Conservation (phyloP, 2,888 invertebrate species). For the Brachyptera risi region DNA sequence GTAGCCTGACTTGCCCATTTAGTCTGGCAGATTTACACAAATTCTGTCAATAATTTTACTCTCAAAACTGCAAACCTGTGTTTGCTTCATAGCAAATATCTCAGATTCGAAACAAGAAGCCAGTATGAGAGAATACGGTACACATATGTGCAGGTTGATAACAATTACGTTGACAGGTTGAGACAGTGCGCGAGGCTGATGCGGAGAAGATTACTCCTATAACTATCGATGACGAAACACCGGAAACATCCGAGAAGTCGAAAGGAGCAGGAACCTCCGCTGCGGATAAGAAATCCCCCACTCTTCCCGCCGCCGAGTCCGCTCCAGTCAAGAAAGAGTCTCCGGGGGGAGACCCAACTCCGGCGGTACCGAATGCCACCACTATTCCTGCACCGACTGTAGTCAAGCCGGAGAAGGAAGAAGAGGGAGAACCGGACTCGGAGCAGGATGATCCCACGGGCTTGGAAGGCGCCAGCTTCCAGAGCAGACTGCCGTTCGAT, state of each 20-base stretch:
- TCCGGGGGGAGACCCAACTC: slow-evolving; percentile 16
- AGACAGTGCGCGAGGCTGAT: slow-evolving; percentile 59
- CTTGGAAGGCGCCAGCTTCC: slow-evolving; percentile 89
- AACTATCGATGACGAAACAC: slow-evolving; percentile 56
- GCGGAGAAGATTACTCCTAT: slow-evolving; percentile 52
- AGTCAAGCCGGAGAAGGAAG: slow-evolving; percentile 39
- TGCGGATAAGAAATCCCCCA: slow-evolving; percentile 53
- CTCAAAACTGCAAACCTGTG: too few species aligned
- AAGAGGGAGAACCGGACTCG: slow-evolving; percentile 48
- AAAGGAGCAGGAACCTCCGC: slow-evolving; percentile 33
- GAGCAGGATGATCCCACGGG: slow-evolving; percentile 56
- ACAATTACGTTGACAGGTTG: slow-evolving; percentile 54
- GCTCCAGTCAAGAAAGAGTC: slow-evolving; percentile 59
- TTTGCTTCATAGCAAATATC: too few species aligned
- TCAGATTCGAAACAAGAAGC: too few species aligned
- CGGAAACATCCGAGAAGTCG: slow-evolving; percentile 52
- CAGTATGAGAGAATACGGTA: too few species aligned
- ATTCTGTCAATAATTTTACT: too few species aligned
- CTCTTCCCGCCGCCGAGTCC: slow-evolving; percentile 42
- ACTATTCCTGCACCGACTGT: slow-evolving; percentile 7
- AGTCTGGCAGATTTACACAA: too few species aligned
- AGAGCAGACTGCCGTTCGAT: slow-evolving; percentile 89
- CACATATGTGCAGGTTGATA: too few species aligned
- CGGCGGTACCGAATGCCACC: slow-evolving; percentile 19
- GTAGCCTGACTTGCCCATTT: too few species aligned